Percentiles rank a stretch among this genome's conserved stretches.
Evolutionary conservation across 92 coral and sea anemone genomes (phyloP).

Genomic region (Muricea muricata): DNA sequence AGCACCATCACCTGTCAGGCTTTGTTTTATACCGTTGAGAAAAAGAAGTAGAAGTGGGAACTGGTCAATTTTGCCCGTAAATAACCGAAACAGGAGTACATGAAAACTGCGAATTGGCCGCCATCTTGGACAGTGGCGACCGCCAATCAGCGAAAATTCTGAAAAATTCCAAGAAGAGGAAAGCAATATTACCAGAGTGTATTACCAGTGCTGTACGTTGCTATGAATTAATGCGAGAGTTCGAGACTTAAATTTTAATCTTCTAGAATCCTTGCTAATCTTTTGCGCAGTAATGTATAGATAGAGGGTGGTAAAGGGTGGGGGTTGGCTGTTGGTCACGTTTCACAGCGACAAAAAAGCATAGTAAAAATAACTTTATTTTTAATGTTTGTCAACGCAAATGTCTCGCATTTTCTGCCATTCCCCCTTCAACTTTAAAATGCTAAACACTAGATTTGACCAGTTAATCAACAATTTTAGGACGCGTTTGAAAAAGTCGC

Average conservation of each 20-base stretch:
- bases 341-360: no score
- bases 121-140: constrained; percentile 7
- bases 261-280: background rate
- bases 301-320: no score
- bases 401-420: no score
- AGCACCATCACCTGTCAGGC: background rate
- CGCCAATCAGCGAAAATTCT: background rate
- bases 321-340: background rate
- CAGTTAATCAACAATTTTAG: no score
- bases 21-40: background rate
- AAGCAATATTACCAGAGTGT: no score
- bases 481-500: no score
- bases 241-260: background rate
- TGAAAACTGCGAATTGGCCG: constrained; percentile 24
- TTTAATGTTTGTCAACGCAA: no score
- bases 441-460: no score
- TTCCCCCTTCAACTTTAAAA: no score
- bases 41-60: constrained; percentile 2
- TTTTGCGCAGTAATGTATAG: no score
- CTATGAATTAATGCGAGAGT: background rate
- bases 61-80: constrained; percentile 43
- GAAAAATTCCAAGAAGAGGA: background rate
- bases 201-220: background rate
- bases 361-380: no score
- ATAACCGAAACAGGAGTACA: constrained; percentile 31